Base-by-base conservation (phyloP, 2,797 vertebrate species). In the Lophotriccus pileatus region DNA sequence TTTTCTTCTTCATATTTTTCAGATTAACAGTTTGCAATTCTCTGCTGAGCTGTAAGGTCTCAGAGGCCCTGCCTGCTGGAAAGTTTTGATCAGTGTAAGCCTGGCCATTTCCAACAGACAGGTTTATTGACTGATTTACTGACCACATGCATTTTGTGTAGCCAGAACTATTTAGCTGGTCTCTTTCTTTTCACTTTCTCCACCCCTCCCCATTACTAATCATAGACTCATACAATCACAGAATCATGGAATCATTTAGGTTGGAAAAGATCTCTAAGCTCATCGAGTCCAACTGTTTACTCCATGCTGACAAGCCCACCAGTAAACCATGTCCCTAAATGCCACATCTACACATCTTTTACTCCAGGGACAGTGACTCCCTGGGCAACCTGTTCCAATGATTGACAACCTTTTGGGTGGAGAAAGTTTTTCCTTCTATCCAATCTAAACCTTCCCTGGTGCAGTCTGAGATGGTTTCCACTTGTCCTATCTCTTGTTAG, bases 91-190 rank as follows among this genome's bases (percentile, higher is more conserved):
- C 94, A 90, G 56, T 10, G 49, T 66, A 56, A 93, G 88, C 66
- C 2, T 0, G 53, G 77, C 87, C 74, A 90, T 95, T 97, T 95
- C 91, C 95, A 93, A 72, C 62, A 78, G 96, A 95, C 90, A 93
- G 76, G 89, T 97, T 97, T 96, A 96, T 94, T 92, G 93, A 95
- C 87, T 95, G 95, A 96, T 97, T 97, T 97, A 97, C 93, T 89
- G 79, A 84, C 77, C 89, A 44, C 89, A 81, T 96, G 95, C 87
- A 87, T 97, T 96, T 92, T 86, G 80, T 10, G 3, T 93, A 64
- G 92, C 79, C 43, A 43, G 76, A 96, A 95, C 88, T 84, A 69
- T 94, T 96, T 85, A 93, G 47, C 58, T 58, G 60, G 68, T 78
- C 76, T 79, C 93, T 86, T 87, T 91, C 69, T 87, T 85, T 60